These are phyloP conservation scores for Athalia circularis DNA, from an alignment of 2,888 invertebrate species.

Conservation along the genomic window DNA sequence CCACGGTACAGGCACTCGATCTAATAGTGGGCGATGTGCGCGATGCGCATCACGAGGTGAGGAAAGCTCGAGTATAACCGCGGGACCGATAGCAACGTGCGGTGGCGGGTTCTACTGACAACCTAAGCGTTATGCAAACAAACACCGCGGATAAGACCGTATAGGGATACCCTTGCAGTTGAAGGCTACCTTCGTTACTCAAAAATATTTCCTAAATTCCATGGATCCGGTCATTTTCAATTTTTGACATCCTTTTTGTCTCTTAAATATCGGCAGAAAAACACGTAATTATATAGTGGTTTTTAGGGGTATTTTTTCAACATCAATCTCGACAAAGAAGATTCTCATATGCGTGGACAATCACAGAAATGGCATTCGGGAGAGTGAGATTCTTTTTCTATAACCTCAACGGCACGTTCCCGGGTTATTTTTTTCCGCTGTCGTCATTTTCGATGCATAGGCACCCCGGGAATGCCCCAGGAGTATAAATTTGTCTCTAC, in stretches of 20 bases:
- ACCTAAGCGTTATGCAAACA: conserved; percentile 47
- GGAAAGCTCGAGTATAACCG: neutral
- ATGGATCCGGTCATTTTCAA: neutral
- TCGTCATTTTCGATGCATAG: too few relatives aligned
- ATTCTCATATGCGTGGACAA: too few relatives aligned
- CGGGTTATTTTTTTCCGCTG: too few relatives aligned
- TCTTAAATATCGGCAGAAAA: neutral
- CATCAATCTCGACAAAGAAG: too few relatives aligned
- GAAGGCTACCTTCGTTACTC: conserved; percentile 26
- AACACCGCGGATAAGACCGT: conserved; percentile 48
- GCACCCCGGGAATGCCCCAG: too few relatives aligned
- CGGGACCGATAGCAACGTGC: conserved; percentile 28
- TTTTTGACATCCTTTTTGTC: neutral
- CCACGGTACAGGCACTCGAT: conserved; percentile 9
- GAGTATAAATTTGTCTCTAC: too few relatives aligned
- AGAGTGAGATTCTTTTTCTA: too few relatives aligned
- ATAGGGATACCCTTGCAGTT: conserved; percentile 39
- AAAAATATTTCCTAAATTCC: conserved; percentile 15
- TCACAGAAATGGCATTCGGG: too few relatives aligned
- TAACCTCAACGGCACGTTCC: too few relatives aligned
- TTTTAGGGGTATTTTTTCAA: too few relatives aligned
- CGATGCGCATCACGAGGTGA: neutral
- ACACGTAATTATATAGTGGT: neutral
- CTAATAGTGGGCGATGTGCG: conserved; percentile 9
- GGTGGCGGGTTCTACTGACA: conserved; percentile 45